phyloP scores from a whole-genome alignment of 2,797 vertebrate genomes.

The Lacerta agilis region DNA sequence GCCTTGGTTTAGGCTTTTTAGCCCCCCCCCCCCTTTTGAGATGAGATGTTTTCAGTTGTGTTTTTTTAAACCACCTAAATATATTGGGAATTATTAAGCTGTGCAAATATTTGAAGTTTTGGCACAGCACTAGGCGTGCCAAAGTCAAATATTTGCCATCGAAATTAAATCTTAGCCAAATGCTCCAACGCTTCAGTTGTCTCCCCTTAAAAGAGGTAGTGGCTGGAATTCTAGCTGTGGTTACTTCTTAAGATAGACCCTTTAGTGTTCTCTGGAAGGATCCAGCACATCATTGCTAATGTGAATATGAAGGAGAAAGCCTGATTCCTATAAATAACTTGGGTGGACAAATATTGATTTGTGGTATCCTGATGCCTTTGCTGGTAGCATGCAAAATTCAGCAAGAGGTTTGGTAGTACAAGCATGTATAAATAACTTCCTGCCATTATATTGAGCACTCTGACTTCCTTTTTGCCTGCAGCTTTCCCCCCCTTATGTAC shows the following conservation, averaged over 20 bases:
- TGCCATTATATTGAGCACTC: slow-evolving; percentile 15
- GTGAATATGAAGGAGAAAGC: slow-evolving; percentile 52
- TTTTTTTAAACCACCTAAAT: slow-evolving; percentile 9
- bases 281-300: slow-evolving; percentile 72
- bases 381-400: slow-evolving; percentile 44
- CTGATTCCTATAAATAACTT: slow-evolving; percentile 77
- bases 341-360: slow-evolving; percentile 68
- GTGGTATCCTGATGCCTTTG: slow-evolving; percentile 73
- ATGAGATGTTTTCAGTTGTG: no score
- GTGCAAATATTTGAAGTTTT: slow-evolving; percentile 45
- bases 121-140: slow-evolving; percentile 30
- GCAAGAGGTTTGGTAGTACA: slow-evolving; percentile 22
- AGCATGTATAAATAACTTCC: slow-evolving; percentile 34
- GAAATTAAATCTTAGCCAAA: slow-evolving; percentile 77
- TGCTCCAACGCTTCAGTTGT: slow-evolving; percentile 39
- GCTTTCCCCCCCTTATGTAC: neutral
- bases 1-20: neutral
- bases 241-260: slow-evolving; percentile 59
- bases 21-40: no score
- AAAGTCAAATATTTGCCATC: slow-evolving; percentile 63
- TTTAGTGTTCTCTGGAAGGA: slow-evolving; percentile 2
- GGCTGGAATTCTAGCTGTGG: slow-evolving; percentile 64
- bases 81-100: slow-evolving; percentile 40
- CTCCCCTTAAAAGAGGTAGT: slow-evolving; percentile 11
- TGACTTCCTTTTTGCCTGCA: neutral